Base-by-base conservation (phyloP, 2,888 invertebrate species). In the Apamea crenata region DNA sequence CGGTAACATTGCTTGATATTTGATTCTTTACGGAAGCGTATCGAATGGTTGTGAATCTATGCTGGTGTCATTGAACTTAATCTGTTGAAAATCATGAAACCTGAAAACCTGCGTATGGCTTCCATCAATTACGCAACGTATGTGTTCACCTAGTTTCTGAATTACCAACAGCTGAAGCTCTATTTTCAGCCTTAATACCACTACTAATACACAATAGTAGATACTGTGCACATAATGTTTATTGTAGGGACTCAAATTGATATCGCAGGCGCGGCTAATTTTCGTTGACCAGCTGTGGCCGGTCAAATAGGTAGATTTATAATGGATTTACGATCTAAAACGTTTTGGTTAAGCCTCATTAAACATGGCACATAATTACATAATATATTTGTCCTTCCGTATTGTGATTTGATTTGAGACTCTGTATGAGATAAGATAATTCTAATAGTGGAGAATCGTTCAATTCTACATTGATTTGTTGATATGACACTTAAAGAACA, bases 301-400 rank as follows among this genome's bases (percentile, higher is more conserved):
- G 75, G 78, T 80, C 69, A 63, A 83, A 81, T 84, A 74, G 82
- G 72, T 67, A 78, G 72, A 81, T 80, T 89, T 89, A 87, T 91
- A 91, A 90, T 90, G 84, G 91, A 87, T 88, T 91, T 87, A 89
- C 86, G 85, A 84, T 83, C 78, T 83, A 70, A 82, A 82, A 67
- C 67, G 78, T 78, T 81, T 76, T 79, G 77, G 83, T 83, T 74
- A 63, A 77, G 89, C 79, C 74, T 83, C 78, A 87, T 87, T 88
- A 84, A 78, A 83, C 80, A 72, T 25, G 59, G 25, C 3, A 53
- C 18, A 53, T 21, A 79, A 29, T n/a, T n/a, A n/a, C n/a, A n/a
- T n/a, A n/a, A 29, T 12, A 21, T 74, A 71, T 80, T 72, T 83
- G 83, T 78, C 73, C 81, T 87, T 81, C 29, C 44, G 69, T 68